Evolutionary conservation across 2,888 invertebrate species (phyloP), one percentile per base, ranked within the genome.

Genomic region (Gari tellinella): DNA sequence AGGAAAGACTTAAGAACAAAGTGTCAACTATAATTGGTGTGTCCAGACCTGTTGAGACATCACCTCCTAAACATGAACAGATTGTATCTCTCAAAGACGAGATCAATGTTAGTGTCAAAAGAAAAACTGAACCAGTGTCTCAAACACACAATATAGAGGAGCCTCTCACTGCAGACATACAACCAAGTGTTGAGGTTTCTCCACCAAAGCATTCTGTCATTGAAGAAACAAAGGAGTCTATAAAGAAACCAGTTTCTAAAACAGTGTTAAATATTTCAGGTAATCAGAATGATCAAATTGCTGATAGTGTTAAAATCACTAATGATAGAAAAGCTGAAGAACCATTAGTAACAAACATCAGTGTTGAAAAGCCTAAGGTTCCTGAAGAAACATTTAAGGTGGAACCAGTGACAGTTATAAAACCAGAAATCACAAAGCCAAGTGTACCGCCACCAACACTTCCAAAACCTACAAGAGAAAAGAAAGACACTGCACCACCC

Each of bases 21-120:
- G 57, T 45, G 7, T 43, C 31, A 15, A 37, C 57, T 43, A 12
- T 57, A 25, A 57, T 57, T 7, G 31, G 31, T 26, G n/a, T 52
- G 12, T 3, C 17, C 14, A 43, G 37, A 31, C n/a, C n/a, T 45
- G 31, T 43, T 26, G 45, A 57, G n/a, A 45, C 43, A 14, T 63
- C 76, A 40, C 70, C 76, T 15, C 76, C 76, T 14, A 72, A 41
- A 49, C 45, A 67, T 12, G 76, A 76, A 17, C 49, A 57, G 37
- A 64, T 72, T 46, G 58, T 60, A 2, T 45, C 72, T 14, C 43
- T 58, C 38, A 65, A 66, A 69, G 58, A 49, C 25, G 51, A 56
- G 37, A 65, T 74, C 4, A 31, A 31, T 31, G 31, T 31, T 31
- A 31, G 31, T 31, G 31, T 31, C 10, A 31, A 31, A 10, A 31